These are phyloP conservation scores for Formica selysi DNA, from an alignment of 1,140 invertebrate species.

Conservation along the genomic window DNA sequence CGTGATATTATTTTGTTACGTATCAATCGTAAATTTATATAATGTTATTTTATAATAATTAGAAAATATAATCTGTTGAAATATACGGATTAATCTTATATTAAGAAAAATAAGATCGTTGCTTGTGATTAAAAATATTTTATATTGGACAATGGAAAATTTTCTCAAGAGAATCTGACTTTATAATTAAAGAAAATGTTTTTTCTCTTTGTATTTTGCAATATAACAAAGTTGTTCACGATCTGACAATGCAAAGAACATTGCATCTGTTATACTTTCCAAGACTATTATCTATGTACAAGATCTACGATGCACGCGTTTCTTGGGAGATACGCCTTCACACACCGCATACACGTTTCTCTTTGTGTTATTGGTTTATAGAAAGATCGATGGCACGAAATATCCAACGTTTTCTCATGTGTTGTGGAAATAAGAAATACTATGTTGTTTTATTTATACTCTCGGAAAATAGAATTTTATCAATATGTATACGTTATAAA, in stretches of 20 bases:
- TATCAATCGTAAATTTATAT: background rate
- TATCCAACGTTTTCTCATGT: background rate
- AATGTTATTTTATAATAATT: background rate
- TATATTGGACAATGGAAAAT: constrained; percentile 6
- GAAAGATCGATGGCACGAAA: background rate
- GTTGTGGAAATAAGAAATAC: background rate
- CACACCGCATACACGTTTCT: constrained; percentile 30
- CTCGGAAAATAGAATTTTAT: background rate
- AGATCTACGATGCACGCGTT: constrained; percentile 37
- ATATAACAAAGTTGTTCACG: constrained; percentile 22
- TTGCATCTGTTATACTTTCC: constrained; percentile 50
- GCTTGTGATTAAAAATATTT: background rate
- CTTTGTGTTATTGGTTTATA: constrained; percentile 13
- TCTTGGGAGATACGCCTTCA: constrained; percentile 25
- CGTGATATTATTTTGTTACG: background rate
- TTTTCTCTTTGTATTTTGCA: constrained; percentile 11
- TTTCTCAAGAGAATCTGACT: constrained; percentile 17
- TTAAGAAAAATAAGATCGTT: background rate
- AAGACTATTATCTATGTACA: constrained; percentile 32
- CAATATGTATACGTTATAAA: background rate
- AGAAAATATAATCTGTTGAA: background rate
- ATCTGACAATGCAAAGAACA: constrained; percentile 6
- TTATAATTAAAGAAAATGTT: constrained; percentile 34
- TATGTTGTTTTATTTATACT: background rate
- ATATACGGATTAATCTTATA: background rate